phyloP scores from a whole-genome alignment of 2,888 invertebrate genomes.

The Hirudinaria manillensis region DNA sequence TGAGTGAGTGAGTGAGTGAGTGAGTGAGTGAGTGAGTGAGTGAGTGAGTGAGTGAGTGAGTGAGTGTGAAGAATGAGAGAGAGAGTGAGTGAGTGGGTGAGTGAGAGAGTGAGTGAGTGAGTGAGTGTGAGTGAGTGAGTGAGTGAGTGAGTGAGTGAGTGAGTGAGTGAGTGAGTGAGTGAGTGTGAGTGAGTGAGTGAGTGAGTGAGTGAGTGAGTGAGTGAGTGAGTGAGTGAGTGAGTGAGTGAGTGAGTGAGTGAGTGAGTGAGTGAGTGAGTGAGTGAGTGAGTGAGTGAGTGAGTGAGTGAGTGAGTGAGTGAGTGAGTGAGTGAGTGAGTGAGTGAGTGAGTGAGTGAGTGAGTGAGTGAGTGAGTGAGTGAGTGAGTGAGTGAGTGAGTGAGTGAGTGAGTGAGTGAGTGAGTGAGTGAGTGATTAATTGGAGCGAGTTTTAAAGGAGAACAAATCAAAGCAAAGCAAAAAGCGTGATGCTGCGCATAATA shows the following conservation, averaged over 20 bases:
- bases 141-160: constrained; percentile 21
- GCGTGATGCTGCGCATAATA: too few relatives aligned
- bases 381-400: constrained; percentile 17
- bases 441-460: neutral
- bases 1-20: constrained; percentile 16
- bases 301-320: constrained; percentile 30
- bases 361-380: constrained; percentile 13
- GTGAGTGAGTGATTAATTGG: constrained; percentile 10
- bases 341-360: constrained; percentile 26
- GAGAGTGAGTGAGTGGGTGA: too few relatives aligned
- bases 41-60: constrained; percentile 22
- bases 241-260: constrained; percentile 33
- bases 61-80: constrained; percentile 4
- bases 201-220: constrained; percentile 12
- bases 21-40: constrained; percentile 20
- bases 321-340: constrained; percentile 30
- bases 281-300: constrained; percentile 30
- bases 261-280: constrained; percentile 33
- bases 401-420: constrained; percentile 16
- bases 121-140: constrained; percentile 22
- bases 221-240: constrained; percentile 31
- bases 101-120: constrained; percentile 1
- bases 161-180: constrained; percentile 24
- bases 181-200: constrained; percentile 23
- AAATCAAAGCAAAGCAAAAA: too few relatives aligned